Evolutionary conservation across 2,797 vertebrate species (phyloP), one percentile per base, ranked within the genome.

Genomic region (Apogon hyalosoma): DNA sequence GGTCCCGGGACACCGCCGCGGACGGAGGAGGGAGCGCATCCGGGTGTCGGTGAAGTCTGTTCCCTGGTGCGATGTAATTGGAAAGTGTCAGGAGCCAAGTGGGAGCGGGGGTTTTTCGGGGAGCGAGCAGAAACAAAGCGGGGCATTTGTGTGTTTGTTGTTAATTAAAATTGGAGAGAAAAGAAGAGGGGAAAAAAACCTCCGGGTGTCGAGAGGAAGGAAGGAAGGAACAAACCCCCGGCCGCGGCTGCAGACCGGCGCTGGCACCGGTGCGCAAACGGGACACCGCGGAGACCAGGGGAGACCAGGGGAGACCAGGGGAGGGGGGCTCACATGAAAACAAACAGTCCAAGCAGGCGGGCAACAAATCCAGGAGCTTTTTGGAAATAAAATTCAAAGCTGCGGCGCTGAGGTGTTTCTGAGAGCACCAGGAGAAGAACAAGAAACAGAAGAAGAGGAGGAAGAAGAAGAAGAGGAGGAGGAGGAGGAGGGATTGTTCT

Each of bases 61-160:
- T 73, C 65, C 48, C 36, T 39, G 87, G 83, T 84, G 86, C 89
- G 92, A 91, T 93, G 93, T 94, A 94, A 94, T 94, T 93, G 89
- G 79, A 46, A 49, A 14, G 82, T 87, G 85, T 69, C 80, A 56
- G 75, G 85, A 87, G 75, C 75, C 80, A 83, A 82, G 82, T 67
- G 79, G 74, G 82, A 86, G 5, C n/a, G 50, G 6, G 67, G 40
- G 6, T 56, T 70, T 65, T 5, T 60, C n/a, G 0, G 48, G 41
- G 10, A 49, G 15, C 36, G 8, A 38, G 54, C 40, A 51, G 50
- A 83, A 73, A 73, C 73, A 58, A 93, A 93, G 94, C 94, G 91
- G 93, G 91, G 94, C 39, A 69, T 69, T 94, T 93, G 93, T 94
- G 92, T 95, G 67, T 63, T 79, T 63, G 55, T 42, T 14, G 14